These are phyloP conservation scores for Cygnus olor DNA, from an alignment of 2,797 vertebrate genomes.

Conservation along the genomic window DNA sequence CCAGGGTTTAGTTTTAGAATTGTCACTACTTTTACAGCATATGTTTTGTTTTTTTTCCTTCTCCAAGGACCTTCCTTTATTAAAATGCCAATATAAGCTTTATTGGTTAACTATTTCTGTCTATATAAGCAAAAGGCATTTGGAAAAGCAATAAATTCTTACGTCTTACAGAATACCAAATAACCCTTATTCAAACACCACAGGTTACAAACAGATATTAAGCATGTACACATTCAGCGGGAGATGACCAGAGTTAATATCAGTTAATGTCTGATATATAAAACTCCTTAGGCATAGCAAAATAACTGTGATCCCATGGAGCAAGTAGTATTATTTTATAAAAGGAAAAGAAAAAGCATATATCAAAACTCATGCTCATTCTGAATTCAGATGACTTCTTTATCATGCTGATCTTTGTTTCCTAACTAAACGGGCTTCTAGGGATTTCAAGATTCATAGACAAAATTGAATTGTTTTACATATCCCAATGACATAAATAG, in stretches of 20 bases:
- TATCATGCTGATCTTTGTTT: neutral
- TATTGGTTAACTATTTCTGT: neutral
- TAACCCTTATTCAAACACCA: conserved; percentile 13
- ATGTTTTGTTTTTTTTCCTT: neutral
- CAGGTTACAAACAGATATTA: conserved; percentile 14
- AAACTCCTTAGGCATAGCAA: neutral
- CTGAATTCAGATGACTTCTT: neutral
- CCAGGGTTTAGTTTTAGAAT: neutral
- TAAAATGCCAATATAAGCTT: neutral
- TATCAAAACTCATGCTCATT: neutral
- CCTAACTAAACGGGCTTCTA: neutral
- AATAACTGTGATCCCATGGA: neutral
- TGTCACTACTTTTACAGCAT: neutral
- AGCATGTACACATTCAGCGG: neutral
- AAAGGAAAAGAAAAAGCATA: neutral
- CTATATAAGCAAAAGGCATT: neutral
- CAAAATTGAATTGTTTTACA: neutral
- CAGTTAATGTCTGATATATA: neutral
- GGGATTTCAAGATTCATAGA: neutral
- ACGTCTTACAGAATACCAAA: neutral
- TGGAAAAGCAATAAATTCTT: neutral
- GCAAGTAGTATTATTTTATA: neutral
- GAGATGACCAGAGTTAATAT: neutral
- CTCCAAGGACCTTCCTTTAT: neutral
- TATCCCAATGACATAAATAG: neutral